Evolutionary conservation across 2,797 vertebrate genomes (phyloP).

Genomic region (Sciurus carolinensis): DNA sequence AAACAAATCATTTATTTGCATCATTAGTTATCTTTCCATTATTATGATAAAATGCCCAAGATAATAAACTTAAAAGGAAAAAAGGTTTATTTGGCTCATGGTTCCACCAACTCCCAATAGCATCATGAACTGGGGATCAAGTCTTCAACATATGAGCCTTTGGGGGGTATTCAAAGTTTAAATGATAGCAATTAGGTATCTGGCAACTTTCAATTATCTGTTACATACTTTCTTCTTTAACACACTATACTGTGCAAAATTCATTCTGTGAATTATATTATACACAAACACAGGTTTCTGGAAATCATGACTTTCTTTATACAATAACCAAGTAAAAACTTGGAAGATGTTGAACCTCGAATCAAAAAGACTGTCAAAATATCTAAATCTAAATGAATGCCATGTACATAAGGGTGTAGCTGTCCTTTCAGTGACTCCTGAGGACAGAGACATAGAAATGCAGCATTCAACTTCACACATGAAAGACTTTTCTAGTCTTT

Average conservation of each 20-base stretch:
- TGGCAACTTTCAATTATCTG: background rate
- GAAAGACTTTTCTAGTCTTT: background rate
- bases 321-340: background rate
- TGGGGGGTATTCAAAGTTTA: background rate
- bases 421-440: background rate
- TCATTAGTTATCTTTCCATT: background rate
- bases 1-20: background rate
- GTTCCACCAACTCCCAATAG: background rate
- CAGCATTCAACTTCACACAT: background rate
- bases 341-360: background rate
- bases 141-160: background rate
- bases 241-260: background rate
- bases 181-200: background rate
- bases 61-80: background rate
- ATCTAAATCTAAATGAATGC: background rate
- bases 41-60: background rate
- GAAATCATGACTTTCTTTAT: background rate
- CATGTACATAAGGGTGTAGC: background rate
- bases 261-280: background rate
- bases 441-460: background rate
- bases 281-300: background rate
- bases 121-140: background rate
- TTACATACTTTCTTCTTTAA: background rate
- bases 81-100: background rate
- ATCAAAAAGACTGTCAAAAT: background rate